A percentile compares a stretch with the other conserved stretches of the same genome.
phyloP scores from a whole-genome alignment of 2,888 invertebrate genomes.

The Amiota minor region DNA sequence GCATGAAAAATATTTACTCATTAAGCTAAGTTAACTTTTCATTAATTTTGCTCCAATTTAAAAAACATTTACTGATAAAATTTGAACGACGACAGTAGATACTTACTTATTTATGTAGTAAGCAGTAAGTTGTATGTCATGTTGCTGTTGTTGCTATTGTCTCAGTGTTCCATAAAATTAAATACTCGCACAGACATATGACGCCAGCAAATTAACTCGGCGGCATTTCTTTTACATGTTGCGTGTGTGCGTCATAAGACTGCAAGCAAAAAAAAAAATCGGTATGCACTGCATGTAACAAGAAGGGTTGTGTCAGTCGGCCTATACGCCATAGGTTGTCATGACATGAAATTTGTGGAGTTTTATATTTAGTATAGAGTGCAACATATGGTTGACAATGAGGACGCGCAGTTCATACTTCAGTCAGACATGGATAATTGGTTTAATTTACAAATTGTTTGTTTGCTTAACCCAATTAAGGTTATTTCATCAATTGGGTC shows the following conservation, averaged over 20 bases:
- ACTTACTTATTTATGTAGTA: too few species aligned
- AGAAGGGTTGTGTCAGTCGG: too few species aligned
- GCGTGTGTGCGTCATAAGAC: not conserved
- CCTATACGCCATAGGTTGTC: too few species aligned
- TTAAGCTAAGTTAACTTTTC: slow-evolving; percentile 10
- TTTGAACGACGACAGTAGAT: too few species aligned
- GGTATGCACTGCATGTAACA: too few species aligned
- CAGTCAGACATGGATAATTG: not conserved
- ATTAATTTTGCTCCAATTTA: slow-evolving; percentile 17
- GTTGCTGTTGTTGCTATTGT: not conserved
- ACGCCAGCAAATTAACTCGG: slow-evolving; percentile 13
- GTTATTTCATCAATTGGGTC: slow-evolving; percentile 13
- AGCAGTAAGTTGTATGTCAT: too few species aligned
- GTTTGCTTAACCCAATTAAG: slow-evolving; percentile 2
- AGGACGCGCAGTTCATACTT: not conserved
- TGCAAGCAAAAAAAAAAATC: too few species aligned
- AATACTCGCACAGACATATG: not conserved
- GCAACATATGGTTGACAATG: slow-evolving; percentile 8
- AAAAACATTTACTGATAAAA: slow-evolving; percentile 17
- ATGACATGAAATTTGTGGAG: too few species aligned
- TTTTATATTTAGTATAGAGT: not conserved
- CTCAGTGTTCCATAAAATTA: too few species aligned
- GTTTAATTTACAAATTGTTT: slow-evolving; percentile 4
- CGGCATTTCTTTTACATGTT: slow-evolving; percentile 5
- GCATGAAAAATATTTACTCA: too few species aligned